Conservation (phyloP, 2,113 vertebrate genomes). For the Percopsis transmontana region DNA sequence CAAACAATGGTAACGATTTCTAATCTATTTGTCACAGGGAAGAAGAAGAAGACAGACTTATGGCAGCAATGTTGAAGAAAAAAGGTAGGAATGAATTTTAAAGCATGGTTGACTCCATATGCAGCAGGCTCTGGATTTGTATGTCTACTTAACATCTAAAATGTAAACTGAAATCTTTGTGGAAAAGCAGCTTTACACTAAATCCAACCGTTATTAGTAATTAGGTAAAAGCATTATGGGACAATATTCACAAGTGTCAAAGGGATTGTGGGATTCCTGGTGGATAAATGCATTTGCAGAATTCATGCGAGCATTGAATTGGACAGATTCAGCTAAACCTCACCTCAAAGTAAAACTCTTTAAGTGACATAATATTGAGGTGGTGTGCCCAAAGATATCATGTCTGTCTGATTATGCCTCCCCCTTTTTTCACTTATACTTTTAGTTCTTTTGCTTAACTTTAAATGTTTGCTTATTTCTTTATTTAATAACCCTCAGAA, state of each 20-base stretch:
- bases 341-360: too few species aligned
- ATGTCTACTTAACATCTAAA: not conserved
- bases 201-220: not conserved
- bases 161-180: not conserved
- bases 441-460: not conserved
- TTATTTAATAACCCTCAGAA: conserved; percentile 70
- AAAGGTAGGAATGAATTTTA: conserved; percentile 83
- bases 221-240: too few species aligned
- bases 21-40: conserved; percentile 80
- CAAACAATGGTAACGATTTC: not conserved
- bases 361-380: too few species aligned
- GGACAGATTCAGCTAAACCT: too few species aligned
- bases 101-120: not conserved
- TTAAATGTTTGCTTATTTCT: not conserved
- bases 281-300: too few species aligned
- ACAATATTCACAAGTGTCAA: too few species aligned
- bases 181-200: not conserved
- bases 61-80: conserved; percentile 94
- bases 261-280: too few species aligned
- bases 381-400: not conserved
- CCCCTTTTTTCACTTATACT: not conserved
- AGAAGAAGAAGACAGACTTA: conserved; percentile 95
- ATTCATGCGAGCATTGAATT: too few species aligned
- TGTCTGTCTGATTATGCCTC: not conserved
- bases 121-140: not conserved